Base-by-base conservation (phyloP, 2,113 vertebrate species). In the Saguinus imperator region DNA sequence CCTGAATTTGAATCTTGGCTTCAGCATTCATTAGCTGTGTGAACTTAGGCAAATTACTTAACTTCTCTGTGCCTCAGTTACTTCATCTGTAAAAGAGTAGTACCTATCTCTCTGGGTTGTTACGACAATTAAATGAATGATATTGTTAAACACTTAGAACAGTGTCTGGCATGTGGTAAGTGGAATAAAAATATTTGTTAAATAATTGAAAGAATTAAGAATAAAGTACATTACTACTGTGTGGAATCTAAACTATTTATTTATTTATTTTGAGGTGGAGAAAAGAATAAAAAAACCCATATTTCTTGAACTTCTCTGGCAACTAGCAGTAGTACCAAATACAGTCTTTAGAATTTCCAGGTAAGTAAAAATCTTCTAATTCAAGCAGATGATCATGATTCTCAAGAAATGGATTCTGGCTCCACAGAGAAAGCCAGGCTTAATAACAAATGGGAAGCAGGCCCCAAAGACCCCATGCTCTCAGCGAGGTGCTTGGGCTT, bases 341-440 rank as follows among this genome's bases (percentile, higher is more conserved):
- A 48, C 29, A 94, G 75, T 77, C 64, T 96, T 89, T 85, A 73
- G 73, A 89, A 93, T 87, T 81, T 87, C 35, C 80, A 93, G 82
- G 91, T 79, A 77, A 96, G n/a, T 96, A 70, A 96, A 95, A 96
- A 92, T 80, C 76, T 96, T 87, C 76, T 80, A 95, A 93, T 94
- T 95, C 89, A 87, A 93, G 80, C 32, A 92, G 89, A 79, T 92
- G 91, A 94, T 94, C 50, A 40, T 45, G 80, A 91, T 94, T 91
- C 85, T 92, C 21, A 91, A 94, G 79, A 76, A 95, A 77, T 89
- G 76, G 57, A 96, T 61, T 87, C 32, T 77, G 82, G 27, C 84
- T 81, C 93, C 89, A 23, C 87, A 52, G 87, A 95, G 84, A 91
- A 73, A 94, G 37, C 25, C 81, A 52, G 45, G 55, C 87, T 96